Evolutionary conservation across 2,113 vertebrate species (phyloP), one percentile per base, ranked within the genome.

Genomic region (Sciurus niger): DNA sequence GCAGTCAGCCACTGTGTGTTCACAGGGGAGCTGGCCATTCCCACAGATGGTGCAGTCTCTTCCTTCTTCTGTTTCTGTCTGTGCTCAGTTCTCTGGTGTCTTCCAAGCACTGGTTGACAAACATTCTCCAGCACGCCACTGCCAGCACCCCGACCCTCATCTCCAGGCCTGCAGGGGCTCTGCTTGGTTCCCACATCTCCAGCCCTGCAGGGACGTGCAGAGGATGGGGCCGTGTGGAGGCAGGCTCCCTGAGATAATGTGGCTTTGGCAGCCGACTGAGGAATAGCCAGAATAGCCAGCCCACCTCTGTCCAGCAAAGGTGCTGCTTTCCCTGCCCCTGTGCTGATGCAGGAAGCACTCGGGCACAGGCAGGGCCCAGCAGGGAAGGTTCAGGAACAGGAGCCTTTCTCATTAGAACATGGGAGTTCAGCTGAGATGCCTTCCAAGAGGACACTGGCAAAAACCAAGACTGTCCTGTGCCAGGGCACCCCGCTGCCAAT

Each of bases 261-360:
- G 63, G 63, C 25, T 28, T 8, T 28, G 6, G 25, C 60, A 6
- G 6, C 22, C 4, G 28, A 65, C 30, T 24, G 25, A 25, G 65
- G 37, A 37, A 37, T 37, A 37, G 65, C 40, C 17, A 4, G 37
- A 37, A 37, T 37, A 37, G 65, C 40, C 17, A 4, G 80, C 43
- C 7, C 1, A 0, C 37, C 40, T 43, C 65, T 0, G 18, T 58
- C 12, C 34, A 30, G 30, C n/a, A 10, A n/a, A 28, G 46, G 20
- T n/a, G 14, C 3, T 37, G n/a, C 65, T 20, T 12, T 37, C 11
- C 11, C 63, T 1, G 1, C 17, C 3, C 4, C 6, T 0, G 0
- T 25, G 8, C 3, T 1, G 2, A 30, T 2, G 6, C 67, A 68
- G 13, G 67, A 14, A 34, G 67, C 67, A 34, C 67, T 28, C 25